A percentile compares a stretch with the other conserved stretches of the same genome.
Conservation (phyloP, 2,888 invertebrate genomes). For the Octonoba sinensis region DNA sequence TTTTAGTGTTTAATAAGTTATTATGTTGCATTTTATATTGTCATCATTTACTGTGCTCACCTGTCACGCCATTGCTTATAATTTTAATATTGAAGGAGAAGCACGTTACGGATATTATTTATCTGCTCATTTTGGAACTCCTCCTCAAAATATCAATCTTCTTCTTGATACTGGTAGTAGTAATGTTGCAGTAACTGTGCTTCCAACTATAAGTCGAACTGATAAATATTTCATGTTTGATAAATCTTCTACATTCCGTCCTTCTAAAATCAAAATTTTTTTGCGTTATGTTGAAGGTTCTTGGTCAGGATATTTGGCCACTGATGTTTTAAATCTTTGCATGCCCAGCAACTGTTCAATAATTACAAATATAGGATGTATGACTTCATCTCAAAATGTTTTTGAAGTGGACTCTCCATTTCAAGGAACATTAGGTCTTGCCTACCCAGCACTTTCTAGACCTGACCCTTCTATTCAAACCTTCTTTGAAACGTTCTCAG, state of each 20-base stretch:
- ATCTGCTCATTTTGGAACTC: slow-evolving; percentile 33
- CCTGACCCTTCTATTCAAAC: slow-evolving; percentile 71
- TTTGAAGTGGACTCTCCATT: slow-evolving; percentile 77
- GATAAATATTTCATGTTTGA: slow-evolving; percentile 69
- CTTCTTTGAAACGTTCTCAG: slow-evolving; percentile 72
- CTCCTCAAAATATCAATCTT: slow-evolving; percentile 71
- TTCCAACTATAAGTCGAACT: slow-evolving; percentile 73
- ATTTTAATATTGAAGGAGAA: slow-evolving; percentile 34
- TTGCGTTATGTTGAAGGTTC: slow-evolving; percentile 76
- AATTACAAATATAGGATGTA: slow-evolving; percentile 75
- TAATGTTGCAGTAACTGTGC: slow-evolving; percentile 77
- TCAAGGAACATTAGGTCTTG: slow-evolving; percentile 78
- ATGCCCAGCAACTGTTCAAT: slow-evolving; percentile 72
- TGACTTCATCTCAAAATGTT: slow-evolving; percentile 75
- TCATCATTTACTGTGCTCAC: too few relatives aligned
- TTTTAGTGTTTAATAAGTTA: too few relatives aligned
- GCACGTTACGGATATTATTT: slow-evolving; percentile 59
- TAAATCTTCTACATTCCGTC: slow-evolving; percentile 72
- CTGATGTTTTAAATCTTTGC: slow-evolving; percentile 73
- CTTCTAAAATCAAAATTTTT: slow-evolving; percentile 68
- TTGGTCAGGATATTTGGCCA: slow-evolving; percentile 75
- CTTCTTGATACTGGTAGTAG: slow-evolving; percentile 79
- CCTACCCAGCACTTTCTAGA: slow-evolving; percentile 73
- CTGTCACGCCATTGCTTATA: not conserved
- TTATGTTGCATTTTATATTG: too few relatives aligned